A percentile compares a stretch with the other conserved stretches of the same genome.
Evolutionary conservation across 2,888 invertebrate genomes (phyloP).

Genomic region (Brachynemurus nebulosus): DNA sequence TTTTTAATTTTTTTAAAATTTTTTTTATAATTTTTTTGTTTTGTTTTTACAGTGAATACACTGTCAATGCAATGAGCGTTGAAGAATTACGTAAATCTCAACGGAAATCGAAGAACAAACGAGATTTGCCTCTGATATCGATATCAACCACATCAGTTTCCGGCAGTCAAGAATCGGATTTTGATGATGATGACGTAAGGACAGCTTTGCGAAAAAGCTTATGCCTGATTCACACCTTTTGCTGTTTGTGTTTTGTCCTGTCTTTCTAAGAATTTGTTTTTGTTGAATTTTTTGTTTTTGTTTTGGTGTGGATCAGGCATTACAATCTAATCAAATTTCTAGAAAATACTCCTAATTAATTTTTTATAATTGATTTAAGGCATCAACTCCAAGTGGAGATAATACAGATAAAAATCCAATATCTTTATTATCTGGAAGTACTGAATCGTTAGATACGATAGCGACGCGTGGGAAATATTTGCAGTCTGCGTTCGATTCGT

Average conservation of each 20-base stretch:
- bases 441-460: conserved; percentile 47
- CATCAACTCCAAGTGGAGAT: conserved; percentile 71
- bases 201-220: no score
- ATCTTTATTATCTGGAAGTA: conserved; percentile 59
- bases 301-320: no score
- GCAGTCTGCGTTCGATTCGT: conserved; percentile 54
- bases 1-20: conserved; percentile 7
- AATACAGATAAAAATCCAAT: conserved; percentile 62
- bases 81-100: conserved; percentile 68
- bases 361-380: conserved; percentile 26
- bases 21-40: conserved; percentile 10
- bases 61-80: conserved; percentile 78
- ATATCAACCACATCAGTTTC: conserved; percentile 31
- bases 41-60: conserved; percentile 52
- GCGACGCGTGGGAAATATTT: conserved; percentile 45
- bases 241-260: no score
- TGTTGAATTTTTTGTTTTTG: no score
- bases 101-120: conserved; percentile 49
- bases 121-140: conserved; percentile 30
- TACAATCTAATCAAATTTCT: no score
- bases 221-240: no score
- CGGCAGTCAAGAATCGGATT: conserved; percentile 56
- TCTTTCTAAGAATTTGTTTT: no score
- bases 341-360: neutral
- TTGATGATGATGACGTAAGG: conserved; percentile 50